A percentile compares a stretch with the other conserved stretches of the same genome.
phyloP scores from a whole-genome alignment of 2,797 vertebrate genomes.

The Sciurus carolinensis region DNA sequence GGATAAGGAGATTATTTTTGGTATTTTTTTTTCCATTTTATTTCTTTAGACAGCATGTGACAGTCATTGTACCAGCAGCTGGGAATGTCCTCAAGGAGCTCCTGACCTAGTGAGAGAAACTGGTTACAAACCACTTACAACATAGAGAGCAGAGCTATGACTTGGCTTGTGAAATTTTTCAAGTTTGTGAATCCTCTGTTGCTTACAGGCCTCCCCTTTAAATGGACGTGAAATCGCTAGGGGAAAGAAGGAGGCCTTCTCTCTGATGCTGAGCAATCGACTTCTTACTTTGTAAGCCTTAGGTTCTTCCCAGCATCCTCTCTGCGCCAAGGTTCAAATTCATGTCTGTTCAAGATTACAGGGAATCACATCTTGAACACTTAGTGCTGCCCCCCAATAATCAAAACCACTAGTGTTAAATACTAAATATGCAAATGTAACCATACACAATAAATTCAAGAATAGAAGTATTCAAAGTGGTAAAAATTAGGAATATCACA shows the following conservation, averaged over 20 bases:
- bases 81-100: constrained; percentile 11
- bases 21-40: not conserved
- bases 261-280: not conserved
- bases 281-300: not conserved
- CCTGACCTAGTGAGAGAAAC: not conserved
- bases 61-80: constrained; percentile 17
- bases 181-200: not conserved
- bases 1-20: constrained; percentile 3
- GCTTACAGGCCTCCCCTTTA: not conserved
- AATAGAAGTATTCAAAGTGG: not conserved
- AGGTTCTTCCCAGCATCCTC: not conserved
- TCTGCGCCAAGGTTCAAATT: not conserved
- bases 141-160: constrained; percentile 39
- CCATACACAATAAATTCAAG: not conserved
- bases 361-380: not conserved
- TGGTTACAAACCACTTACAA: not conserved
- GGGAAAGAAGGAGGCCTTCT: not conserved
- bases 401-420: constrained; percentile 11
- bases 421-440: not conserved
- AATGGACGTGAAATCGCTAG: not conserved
- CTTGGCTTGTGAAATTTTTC: not conserved
- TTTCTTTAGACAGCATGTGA: constrained; percentile 1
- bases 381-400: not conserved
- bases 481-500: constrained; percentile 19
- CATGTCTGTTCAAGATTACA: not conserved